phyloP scores from a whole-genome alignment of 2,888 invertebrate genomes.

The Tortrix viridana region DNA sequence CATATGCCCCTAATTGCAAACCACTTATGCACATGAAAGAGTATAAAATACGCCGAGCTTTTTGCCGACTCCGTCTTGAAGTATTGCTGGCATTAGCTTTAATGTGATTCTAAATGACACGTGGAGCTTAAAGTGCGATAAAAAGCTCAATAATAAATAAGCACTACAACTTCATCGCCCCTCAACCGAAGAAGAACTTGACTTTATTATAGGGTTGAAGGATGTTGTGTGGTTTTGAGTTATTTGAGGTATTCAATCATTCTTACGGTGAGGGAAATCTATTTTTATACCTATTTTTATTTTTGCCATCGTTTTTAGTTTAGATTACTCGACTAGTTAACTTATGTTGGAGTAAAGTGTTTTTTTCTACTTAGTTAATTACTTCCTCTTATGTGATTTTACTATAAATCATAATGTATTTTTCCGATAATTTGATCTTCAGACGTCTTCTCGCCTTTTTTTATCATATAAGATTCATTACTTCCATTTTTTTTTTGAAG shows the following conservation, averaged over 20 bases:
- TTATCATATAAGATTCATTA: no score
- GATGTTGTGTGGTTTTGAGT: background rate
- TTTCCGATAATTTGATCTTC: no score
- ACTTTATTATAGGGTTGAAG: constrained; percentile 7
- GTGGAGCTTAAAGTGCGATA: constrained; percentile 13
- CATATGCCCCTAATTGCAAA: constrained; percentile 22
- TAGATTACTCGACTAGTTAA: no score
- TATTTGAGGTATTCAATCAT: background rate
- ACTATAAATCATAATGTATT: no score
- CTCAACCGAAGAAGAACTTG: no score
- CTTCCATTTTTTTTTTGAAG: no score
- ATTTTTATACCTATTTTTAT: no score
- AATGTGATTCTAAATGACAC: constrained; percentile 37
- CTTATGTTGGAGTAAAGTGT: no score
- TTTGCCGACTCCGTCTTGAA: constrained; percentile 33
- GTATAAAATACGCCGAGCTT: constrained; percentile 18
- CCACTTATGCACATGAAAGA: constrained; percentile 15
- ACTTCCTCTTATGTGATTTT: no score
- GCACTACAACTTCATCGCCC: constrained; percentile 27
- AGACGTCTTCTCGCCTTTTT: no score
- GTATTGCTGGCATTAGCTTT: constrained; percentile 33
- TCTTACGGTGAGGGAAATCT: background rate
- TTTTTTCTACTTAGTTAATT: no score
- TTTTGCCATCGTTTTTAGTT: no score
- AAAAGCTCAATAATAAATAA: constrained; percentile 36